phyloP scores from a whole-genome alignment of 2,113 vertebrate species.

The Pao palembangensis region DNA sequence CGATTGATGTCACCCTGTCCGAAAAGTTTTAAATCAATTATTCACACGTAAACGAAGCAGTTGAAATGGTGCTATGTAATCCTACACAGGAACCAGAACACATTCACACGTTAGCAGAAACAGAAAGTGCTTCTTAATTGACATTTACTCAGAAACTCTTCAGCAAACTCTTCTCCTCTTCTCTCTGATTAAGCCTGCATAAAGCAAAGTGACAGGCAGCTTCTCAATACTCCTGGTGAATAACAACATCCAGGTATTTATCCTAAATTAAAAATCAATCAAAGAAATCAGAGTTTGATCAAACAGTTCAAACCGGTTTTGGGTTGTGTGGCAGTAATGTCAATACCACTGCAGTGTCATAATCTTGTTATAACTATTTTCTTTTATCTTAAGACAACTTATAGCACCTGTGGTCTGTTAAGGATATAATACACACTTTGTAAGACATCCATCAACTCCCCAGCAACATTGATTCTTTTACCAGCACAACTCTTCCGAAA shows the following conservation, averaged over 20 bases:
- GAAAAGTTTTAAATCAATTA: slow-evolving; percentile 11
- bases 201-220: slow-evolving; percentile 22
- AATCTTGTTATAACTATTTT: no score
- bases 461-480: slow-evolving; percentile 1
- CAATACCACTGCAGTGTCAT: slow-evolving; percentile 2
- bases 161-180: background rate
- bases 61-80: slow-evolving; percentile 11
- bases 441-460: slow-evolving; percentile 17
- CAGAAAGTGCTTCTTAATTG: background rate
- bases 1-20: slow-evolving; percentile 11
- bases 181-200: slow-evolving; percentile 8
- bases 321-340: slow-evolving; percentile 10
- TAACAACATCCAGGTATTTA: background rate
- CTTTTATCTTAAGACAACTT: no score
- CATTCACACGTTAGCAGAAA: background rate
- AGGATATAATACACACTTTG: no score
- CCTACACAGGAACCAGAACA: background rate
- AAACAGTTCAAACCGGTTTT: no score
- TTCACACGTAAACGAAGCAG: slow-evolving; percentile 7
- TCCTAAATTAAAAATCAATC: no score
- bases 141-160: background rate
- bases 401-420: no score
- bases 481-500: slow-evolving; percentile 20
- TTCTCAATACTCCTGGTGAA: slow-evolving; percentile 10
- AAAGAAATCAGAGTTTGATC: no score